Conservation (phyloP, 2,888 invertebrate species). For the Aradus depressus region DNA sequence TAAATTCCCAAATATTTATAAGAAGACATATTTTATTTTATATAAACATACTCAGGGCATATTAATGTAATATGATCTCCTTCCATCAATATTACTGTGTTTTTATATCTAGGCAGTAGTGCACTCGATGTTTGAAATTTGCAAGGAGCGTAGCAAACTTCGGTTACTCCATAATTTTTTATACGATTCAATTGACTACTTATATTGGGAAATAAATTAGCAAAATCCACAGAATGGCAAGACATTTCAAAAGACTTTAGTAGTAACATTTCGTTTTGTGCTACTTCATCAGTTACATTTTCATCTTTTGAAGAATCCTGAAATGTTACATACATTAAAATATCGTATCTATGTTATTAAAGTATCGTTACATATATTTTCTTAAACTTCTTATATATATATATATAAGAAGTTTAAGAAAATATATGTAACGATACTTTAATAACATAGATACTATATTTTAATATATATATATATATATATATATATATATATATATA, state of each 20-base stretch:
- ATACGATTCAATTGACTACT: conserved; percentile 40
- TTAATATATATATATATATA: background rate
- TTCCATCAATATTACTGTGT: conserved; percentile 42
- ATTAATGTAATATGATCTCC: conserved; percentile 43
- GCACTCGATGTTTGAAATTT: conserved; percentile 36
- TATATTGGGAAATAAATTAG: conserved; percentile 39
- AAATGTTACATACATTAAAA: background rate
- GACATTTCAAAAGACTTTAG: conserved; percentile 36
- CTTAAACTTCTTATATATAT: background rate
- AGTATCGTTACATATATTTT: background rate
- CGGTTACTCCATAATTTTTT: conserved; percentile 41
- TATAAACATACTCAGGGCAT: conserved; percentile 43
- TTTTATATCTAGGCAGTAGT: conserved; percentile 41
- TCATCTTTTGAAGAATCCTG: background rate
- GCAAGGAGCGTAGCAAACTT: conserved; percentile 38
- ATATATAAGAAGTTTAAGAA: too few relatives aligned
- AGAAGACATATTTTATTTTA: background rate
- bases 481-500: too few relatives aligned
- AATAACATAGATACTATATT: background rate
- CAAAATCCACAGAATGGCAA: conserved; percentile 40
- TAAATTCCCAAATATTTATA: background rate
- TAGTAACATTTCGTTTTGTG: too few relatives aligned
- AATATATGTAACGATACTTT: background rate
- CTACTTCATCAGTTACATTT: background rate
- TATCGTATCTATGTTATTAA: background rate